Conservation (phyloP, 2,113 vertebrate genomes). For the Gallinago media region DNA sequence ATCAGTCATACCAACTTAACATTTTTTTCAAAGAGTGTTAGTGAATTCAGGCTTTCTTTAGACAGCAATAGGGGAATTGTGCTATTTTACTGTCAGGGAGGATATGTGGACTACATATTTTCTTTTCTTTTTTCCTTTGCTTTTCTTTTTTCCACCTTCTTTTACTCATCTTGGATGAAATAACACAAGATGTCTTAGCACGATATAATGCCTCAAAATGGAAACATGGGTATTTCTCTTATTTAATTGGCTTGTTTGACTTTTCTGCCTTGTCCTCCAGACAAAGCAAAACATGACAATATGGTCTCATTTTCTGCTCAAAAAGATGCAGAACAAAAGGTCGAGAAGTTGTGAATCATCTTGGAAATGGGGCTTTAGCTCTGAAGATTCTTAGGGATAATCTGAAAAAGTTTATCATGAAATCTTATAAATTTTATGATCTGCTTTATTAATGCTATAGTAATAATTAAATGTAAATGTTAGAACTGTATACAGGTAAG, state of each 20-base stretch:
- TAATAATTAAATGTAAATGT: neutral
- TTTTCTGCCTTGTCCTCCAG: neutral
- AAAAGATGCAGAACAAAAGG: neutral
- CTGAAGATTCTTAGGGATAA: neutral
- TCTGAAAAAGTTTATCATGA: neutral
- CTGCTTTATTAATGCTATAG: neutral
- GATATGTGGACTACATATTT: neutral
- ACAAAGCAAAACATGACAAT: neutral
- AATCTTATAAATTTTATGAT: neutral
- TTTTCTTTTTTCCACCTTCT: neutral
- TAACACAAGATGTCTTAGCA: neutral
- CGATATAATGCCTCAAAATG: neutral
- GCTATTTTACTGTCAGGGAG: neutral
- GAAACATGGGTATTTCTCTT: neutral
- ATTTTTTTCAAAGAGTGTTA: neutral
- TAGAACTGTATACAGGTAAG: neutral
- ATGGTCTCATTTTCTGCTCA: neutral
- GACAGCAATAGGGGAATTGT: neutral
- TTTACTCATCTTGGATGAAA: neutral
- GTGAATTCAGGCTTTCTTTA: neutral
- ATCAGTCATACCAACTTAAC: neutral
- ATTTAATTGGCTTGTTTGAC: neutral
- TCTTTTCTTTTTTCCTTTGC: neutral
- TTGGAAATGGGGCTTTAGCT: neutral
- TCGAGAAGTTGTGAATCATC: neutral